Evolutionary conservation across 2,797 vertebrate species (phyloP).

Genomic region (Bovichtus diacanthus): DNA sequence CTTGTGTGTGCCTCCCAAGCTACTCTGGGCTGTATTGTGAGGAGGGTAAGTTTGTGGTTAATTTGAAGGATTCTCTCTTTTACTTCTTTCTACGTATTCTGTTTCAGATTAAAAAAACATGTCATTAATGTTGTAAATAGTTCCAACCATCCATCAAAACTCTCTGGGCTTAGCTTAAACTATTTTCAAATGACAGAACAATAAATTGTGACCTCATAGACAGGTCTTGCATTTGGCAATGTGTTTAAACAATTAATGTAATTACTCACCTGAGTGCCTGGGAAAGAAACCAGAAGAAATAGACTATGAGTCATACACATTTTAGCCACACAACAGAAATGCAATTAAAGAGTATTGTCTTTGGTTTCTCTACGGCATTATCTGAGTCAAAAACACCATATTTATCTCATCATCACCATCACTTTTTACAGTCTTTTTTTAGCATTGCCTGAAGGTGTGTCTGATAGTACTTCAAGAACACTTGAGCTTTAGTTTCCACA

Average conservation of each 20-base stretch:
- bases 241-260: slow-evolving; percentile 16
- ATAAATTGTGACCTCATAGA: background rate
- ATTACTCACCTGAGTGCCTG: slow-evolving; percentile 11
- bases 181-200: slow-evolving; percentile 4
- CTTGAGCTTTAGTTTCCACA: slow-evolving; percentile 71
- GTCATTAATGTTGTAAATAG: background rate
- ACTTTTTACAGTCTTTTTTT: slow-evolving; percentile 24
- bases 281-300: slow-evolving; percentile 1
- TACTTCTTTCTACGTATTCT: background rate
- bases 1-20: slow-evolving; percentile 94
- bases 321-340: background rate
- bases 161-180: background rate
- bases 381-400: slow-evolving; percentile 36
- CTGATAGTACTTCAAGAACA: slow-evolving; percentile 35
- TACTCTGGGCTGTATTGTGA: slow-evolving; percentile 93
- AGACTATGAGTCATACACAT: slow-evolving; percentile 24
- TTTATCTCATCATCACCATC: slow-evolving; percentile 39
- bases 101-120: slow-evolving; percentile 5
- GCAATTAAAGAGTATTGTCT: slow-evolving; percentile 9
- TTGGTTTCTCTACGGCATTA: slow-evolving; percentile 13
- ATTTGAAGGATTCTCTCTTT: background rate
- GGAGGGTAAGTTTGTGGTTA: slow-evolving; percentile 86
- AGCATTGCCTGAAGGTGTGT: slow-evolving; percentile 13
- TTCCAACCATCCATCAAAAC: background rate
- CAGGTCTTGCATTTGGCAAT: slow-evolving; percentile 19